Evolutionary conservation across 2,888 invertebrate species (phyloP), one percentile per base, ranked within the genome.

Genomic region (Nymphalis c-album): DNA sequence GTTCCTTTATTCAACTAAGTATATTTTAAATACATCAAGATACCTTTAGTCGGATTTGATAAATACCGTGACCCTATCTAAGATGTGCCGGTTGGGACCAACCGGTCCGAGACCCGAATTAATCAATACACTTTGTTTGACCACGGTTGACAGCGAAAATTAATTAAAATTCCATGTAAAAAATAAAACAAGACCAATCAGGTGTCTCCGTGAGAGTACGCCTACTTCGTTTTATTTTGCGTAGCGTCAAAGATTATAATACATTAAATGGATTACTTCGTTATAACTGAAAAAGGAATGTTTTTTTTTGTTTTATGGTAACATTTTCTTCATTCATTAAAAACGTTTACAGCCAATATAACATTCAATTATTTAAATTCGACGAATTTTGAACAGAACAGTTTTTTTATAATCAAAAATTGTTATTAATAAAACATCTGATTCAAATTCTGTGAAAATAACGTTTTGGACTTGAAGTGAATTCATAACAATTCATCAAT

Each of bases 141-240:
- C 80, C 82, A 81, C 85, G 82, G 87, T 87, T 88, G 90, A 91
- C 91, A 91, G 86, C 81, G 81, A 87, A 90, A 90, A 90, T 90
- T 91, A 91, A 91, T 91, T 91, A 91, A 91, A 84, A 90, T 91
- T 90, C 91, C 89, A 74, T 81, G 80, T 86, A 83, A 88, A 89
- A 88, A 87, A 84, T 74, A 82, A 74, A 85, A 86, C 84, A 89
- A 88, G 80, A 80, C 77, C 82, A 85, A 87, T 88, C 85, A 89
- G 85, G 85, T 90, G 88, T 88, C 87, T 78, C 83, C 71, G 76
- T 79, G 80, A 80, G 76, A 80, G 82, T 84, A 88, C 88, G 86
- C 87, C 88, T 85, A 82, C 85, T 88, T 88, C 85, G 86, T 87
- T 89, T 88, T 87, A 85, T 84, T 85, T 85, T 85, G 80, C 87